Evolutionary conservation across 2,113 vertebrate genomes (phyloP).

Genomic region (Isichthys henryi): DNA sequence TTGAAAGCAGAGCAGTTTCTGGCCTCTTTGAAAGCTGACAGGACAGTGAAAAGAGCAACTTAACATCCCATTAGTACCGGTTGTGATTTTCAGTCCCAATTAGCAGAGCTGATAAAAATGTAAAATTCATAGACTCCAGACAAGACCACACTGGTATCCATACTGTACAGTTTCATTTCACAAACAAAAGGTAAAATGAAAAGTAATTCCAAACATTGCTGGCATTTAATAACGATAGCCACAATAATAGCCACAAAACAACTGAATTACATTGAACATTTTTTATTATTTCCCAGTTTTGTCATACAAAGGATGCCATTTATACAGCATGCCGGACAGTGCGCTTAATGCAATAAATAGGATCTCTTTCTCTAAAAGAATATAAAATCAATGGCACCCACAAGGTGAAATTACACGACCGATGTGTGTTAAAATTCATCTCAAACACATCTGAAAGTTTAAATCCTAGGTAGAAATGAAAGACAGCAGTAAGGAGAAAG

Average conservation of each 20-base stretch:
- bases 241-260: neutral
- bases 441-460: slow-evolving; percentile 27
- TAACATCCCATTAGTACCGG: slow-evolving; percentile 34
- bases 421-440: slow-evolving; percentile 45
- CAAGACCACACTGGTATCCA: neutral
- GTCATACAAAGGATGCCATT: slow-evolving; percentile 34
- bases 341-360: slow-evolving; percentile 39
- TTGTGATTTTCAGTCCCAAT: neutral
- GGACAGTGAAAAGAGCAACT: slow-evolving; percentile 17
- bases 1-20: slow-evolving; percentile 40
- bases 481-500: neutral
- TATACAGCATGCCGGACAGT: slow-evolving; percentile 38
- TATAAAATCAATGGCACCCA: slow-evolving; percentile 59
- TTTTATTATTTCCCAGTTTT: neutral
- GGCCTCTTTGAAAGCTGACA: slow-evolving; percentile 17
- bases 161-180: neutral
- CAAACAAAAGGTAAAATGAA: neutral
- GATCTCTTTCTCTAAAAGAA: slow-evolving; percentile 80
- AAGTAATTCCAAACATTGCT: neutral
- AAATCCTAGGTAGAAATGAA: neutral
- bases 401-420: slow-evolving; percentile 54
- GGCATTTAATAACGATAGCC: neutral
- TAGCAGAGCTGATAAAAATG: neutral
- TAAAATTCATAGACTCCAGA: neutral
- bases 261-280: neutral